Evolutionary conservation across 2,888 invertebrate species (phyloP), one percentile per base, ranked within the genome.

Genomic region (Apamea sordens): DNA sequence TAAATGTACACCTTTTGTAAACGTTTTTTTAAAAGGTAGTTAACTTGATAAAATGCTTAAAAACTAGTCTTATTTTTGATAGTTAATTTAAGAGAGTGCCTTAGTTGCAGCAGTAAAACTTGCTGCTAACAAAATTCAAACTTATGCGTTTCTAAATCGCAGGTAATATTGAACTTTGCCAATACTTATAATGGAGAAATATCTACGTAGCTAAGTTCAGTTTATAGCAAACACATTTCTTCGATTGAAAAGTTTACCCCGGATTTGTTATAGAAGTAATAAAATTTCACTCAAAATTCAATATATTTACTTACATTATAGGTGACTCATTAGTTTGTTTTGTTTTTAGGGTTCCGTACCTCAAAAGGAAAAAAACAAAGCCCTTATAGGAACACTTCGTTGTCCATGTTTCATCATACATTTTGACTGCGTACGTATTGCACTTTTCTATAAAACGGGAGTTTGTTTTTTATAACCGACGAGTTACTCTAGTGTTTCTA

Each of bases 101-200:
- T 53, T 53, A 18, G 6, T 21, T 53, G 18, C 50, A 1, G 50
- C 6, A 21, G 6, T 50, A 53, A 53, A 18, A 53, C 50, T 18
- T 53, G 21, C 10, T 44, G 44, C 47, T 10, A 72, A 81, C 71
- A 2, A 72, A 69, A 75, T 77, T 15, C 13, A 36, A 82, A 75
- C 47, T 67, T 82, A 67, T 53, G 15, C 74, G 18, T 56, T 71
- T 61, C 28, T 56, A 61, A 82, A 82, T 67, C 13, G 63, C 71
- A 61, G 65, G 64, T 75, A 61, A 56, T 63, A 69, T 68, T 74
- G 47, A 74, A 77, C 41, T 77, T 73, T 18, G 5, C 32, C 47
- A 78, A 69, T 69, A 28, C 44, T 78, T 73, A 41, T 50, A 77
- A 59, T 65, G 53, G 11, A 64, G 36, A 69, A 41, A 53, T 53